phyloP scores from a whole-genome alignment of 2,113 vertebrate species.

The Puntigrus tetrazona region DNA sequence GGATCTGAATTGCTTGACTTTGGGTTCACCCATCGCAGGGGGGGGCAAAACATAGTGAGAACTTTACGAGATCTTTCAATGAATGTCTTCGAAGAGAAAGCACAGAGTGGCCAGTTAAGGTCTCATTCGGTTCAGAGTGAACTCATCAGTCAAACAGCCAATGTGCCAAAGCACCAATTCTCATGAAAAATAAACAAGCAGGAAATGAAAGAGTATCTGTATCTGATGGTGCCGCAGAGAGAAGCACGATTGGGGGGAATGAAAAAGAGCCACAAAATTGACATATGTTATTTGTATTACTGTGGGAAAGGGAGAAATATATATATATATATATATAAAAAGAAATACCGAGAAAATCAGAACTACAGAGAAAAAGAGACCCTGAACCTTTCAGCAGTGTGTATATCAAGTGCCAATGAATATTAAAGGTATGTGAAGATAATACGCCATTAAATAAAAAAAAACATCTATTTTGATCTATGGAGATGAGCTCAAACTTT shows the following conservation, averaged over 20 bases:
- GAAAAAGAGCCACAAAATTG: neutral
- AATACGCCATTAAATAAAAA: neutral
- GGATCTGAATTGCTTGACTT: conserved; percentile 1
- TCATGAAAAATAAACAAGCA: conserved; percentile 37
- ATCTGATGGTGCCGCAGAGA: neutral
- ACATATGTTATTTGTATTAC: neutral
- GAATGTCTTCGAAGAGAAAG: conserved; percentile 3
- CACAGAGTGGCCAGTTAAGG: conserved; percentile 4
- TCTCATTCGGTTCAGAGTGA: neutral
- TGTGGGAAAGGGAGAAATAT: neutral
- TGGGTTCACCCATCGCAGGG: neutral
- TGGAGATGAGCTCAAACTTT: neutral
- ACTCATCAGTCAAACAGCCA: conserved; percentile 9
- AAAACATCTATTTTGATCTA: neutral
- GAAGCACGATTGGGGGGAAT: neutral
- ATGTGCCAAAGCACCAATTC: neutral
- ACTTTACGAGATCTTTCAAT: conserved; percentile 3
- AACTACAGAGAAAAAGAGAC: neutral
- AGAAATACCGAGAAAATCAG: neutral
- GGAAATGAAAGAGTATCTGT: conserved; percentile 27
- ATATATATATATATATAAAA: neutral
- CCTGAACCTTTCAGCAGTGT: neutral
- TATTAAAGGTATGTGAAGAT: neutral
- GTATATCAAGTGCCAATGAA: neutral
- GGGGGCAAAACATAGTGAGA: neutral